phyloP scores from a whole-genome alignment of 1,140 invertebrate genomes.

The Chironomus striatipennis region DNA sequence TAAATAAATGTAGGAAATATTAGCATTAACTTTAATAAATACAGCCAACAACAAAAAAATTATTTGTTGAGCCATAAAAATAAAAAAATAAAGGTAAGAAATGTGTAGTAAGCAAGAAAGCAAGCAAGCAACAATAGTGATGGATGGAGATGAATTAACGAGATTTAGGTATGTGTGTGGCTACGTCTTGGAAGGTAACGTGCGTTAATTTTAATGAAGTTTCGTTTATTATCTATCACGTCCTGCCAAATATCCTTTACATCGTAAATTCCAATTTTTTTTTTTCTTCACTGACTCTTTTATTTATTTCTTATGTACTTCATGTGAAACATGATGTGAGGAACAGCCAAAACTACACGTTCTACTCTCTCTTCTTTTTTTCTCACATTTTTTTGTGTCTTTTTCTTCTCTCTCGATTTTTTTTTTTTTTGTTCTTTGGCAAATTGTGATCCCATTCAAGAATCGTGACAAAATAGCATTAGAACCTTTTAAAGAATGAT shows the following conservation, averaged over 20 bases:
- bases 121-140: not conserved
- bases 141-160: not conserved
- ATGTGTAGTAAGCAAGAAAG: not conserved
- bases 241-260: constrained; percentile 10
- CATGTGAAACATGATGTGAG: not conserved
- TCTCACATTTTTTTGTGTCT: not conserved
- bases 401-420: not conserved
- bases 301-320: not conserved
- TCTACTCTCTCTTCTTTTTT: not conserved
- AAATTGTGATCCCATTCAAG: constrained; percentile 19
- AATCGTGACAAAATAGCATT: constrained; percentile 18
- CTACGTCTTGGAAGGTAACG: not conserved
- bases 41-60: no score
- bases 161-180: not conserved
- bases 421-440: not conserved
- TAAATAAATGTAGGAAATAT: not conserved
- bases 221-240: constrained; percentile 21
- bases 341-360: not conserved
- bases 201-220: constrained; percentile 22
- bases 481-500: constrained; percentile 20
- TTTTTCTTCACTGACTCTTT: not conserved
- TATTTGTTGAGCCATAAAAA: no score
- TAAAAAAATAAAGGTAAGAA: not conserved
- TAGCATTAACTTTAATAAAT: no score
- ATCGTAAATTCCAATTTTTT: not conserved